Evolutionary conservation across 2,797 vertebrate genomes (phyloP).

Genomic region (Sebastes steindachneri): DNA sequence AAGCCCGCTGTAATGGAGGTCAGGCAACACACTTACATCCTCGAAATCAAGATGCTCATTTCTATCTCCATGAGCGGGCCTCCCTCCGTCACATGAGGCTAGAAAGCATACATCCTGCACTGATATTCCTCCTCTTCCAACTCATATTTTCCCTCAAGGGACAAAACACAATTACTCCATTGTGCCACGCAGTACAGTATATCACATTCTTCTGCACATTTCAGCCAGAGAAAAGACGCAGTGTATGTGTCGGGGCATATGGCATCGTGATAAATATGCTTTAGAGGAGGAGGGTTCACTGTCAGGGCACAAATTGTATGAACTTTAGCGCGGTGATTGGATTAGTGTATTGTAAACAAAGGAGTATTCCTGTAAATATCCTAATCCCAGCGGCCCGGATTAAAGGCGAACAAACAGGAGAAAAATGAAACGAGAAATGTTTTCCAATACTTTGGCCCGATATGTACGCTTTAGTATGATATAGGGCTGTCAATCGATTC

Average conservation of each 20-base stretch:
- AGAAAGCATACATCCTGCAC: constrained; percentile 46
- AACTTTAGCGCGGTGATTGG: constrained; percentile 55
- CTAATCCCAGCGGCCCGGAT: constrained; percentile 28
- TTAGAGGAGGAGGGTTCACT: constrained; percentile 39
- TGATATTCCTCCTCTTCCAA: constrained; percentile 55
- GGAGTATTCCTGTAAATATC: constrained; percentile 46
- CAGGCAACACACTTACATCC: constrained; percentile 24
- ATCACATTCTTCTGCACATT: constrained; percentile 77
- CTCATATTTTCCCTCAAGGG: constrained; percentile 60
- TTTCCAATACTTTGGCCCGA: background rate
- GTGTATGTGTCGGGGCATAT: constrained; percentile 59
- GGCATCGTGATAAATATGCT: constrained; percentile 70
- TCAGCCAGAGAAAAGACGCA: constrained; percentile 54
- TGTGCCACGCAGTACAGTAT: constrained; percentile 65
- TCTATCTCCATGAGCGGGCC: constrained; percentile 30
- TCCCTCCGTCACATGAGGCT: constrained; percentile 34
- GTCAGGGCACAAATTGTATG: constrained; percentile 53
- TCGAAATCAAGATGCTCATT: constrained; percentile 45
- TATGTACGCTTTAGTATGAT: background rate
- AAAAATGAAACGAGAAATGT: background rate
- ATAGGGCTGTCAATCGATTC: no score
- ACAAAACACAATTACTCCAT: constrained; percentile 75
- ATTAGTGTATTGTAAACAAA: constrained; percentile 62
- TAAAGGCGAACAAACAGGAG: constrained; percentile 35
- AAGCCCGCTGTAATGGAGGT: constrained; percentile 37